These are phyloP conservation scores for Anser cygnoides DNA, from an alignment of 2,113 vertebrate species.

Conservation along the genomic window DNA sequence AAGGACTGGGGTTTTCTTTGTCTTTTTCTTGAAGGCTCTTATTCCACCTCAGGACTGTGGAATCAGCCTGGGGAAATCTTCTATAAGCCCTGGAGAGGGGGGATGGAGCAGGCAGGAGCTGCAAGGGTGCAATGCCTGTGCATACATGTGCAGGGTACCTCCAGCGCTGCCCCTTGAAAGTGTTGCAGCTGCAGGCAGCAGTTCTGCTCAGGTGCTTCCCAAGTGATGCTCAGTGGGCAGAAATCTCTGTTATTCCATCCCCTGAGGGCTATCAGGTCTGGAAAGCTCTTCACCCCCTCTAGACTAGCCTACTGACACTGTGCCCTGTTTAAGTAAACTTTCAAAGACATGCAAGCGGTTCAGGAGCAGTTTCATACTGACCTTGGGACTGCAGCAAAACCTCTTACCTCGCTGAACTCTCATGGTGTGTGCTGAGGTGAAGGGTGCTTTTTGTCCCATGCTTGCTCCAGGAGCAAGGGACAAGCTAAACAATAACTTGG, in stretches of 20 bases:
- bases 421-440: no score
- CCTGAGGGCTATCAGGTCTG: not conserved
- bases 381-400: not conserved
- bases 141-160: not conserved
- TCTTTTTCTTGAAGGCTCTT: not conserved
- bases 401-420: not conserved
- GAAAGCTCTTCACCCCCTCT: not conserved
- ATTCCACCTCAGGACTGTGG: not conserved
- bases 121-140: not conserved
- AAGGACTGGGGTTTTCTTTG: not conserved
- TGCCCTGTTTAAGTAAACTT: not conserved
- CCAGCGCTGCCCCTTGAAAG: not conserved
- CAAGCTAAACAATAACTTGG: not conserved
- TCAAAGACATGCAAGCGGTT: not conserved
- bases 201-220: not conserved
- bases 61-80: not conserved
- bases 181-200: not conserved
- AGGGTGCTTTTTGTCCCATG: not conserved
- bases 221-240: not conserved
- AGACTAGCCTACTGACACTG: not conserved
- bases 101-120: not conserved
- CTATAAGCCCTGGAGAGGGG: not conserved
- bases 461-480: not conserved
- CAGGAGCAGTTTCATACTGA: not conserved
- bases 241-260: not conserved